Conservation (phyloP, 2,113 vertebrate species). For the Syngnathus typhle region DNA sequence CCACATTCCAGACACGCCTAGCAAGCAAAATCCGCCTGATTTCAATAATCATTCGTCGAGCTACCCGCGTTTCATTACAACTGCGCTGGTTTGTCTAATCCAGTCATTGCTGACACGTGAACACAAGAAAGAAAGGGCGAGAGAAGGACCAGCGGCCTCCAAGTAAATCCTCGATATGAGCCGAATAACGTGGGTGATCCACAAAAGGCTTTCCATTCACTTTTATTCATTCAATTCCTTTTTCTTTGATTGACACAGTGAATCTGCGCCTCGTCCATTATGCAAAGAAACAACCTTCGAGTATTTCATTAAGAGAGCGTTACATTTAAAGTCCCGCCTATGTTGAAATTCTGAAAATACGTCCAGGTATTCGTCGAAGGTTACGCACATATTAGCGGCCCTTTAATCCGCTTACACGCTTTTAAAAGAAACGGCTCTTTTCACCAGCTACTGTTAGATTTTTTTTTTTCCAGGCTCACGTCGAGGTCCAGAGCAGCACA, state of each 20-base stretch:
- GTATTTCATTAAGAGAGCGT: constrained; percentile 7
- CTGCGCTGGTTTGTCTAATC: not conserved
- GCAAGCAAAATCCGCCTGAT: constrained; percentile 20
- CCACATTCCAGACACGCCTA: constrained; percentile 40
- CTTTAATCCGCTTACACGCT: constrained; percentile 62
- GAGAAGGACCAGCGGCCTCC: not conserved
- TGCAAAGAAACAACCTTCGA: not conserved
- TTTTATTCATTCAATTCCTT: not conserved
- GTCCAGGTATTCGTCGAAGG: constrained; percentile 48
- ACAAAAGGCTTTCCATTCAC: not conserved
- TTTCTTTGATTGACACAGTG: not conserved
- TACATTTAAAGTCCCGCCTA: constrained; percentile 20
- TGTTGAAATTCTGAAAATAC: constrained; percentile 30
- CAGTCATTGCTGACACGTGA: not conserved
- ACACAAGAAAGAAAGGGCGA: not conserved
- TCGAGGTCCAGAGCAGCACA: constrained; percentile 46
- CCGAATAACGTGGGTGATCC: constrained; percentile 17
- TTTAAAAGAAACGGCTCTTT: constrained; percentile 45
- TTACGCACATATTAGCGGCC: constrained; percentile 46
- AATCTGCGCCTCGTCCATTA: not conserved
- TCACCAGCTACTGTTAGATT: constrained; percentile 50
- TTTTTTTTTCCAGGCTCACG: constrained; percentile 27
- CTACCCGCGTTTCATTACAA: not conserved
- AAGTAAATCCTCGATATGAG: constrained; percentile 40
- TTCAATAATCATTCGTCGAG: constrained; percentile 18